Base-by-base conservation (phyloP, 2,888 invertebrate species). In the Eledona agricola region DNA sequence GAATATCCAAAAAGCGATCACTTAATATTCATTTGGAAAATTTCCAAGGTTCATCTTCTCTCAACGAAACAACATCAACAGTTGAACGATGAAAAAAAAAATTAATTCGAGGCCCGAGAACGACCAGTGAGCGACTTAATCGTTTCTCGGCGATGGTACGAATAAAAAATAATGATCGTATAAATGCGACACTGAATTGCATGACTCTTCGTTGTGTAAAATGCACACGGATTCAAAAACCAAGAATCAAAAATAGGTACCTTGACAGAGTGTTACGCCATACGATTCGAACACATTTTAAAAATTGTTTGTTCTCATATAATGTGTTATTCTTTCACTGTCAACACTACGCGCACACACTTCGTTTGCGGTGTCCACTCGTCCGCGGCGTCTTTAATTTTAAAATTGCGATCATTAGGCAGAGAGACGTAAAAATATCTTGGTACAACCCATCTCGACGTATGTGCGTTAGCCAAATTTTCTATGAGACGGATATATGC, bases 371-470 rank as follows among this genome's bases (percentile, higher is more conserved):
- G 22, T 38, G 42, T 42, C 20, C 13, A 42, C 29, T 42, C 52
- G 51, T 57, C 43, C 54, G 55, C 51, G 51, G 47, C 59, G 62
- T 55, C 64, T 66, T 66, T 68, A 70, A 72, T 72, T 71, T 72
- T 68, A 70, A 72, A 72, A 72, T 73, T 70, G 64, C 72, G 59
- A 65, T 67, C 65, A 67, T 64, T 65, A 64, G 56, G 63, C 64
- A 45, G 55, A 55, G 55, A 50, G 61, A 67, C 65, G 72, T 73
- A 74, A 72, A 75, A 74, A 74, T 75, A 73, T 72, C 70, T 67
- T 65, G 72, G 71, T 66, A 71, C 73, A 70, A 67, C 72, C 73
- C 72, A 70, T 69, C 63, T 69, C 64, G 57, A 62, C 64, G 65
- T 66, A 65, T 64, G 70, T 66, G 67, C 66, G 68, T 66, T 67